Evolutionary conservation across 2,888 invertebrate species (phyloP).

Genomic region (Blastobasis adustella): DNA sequence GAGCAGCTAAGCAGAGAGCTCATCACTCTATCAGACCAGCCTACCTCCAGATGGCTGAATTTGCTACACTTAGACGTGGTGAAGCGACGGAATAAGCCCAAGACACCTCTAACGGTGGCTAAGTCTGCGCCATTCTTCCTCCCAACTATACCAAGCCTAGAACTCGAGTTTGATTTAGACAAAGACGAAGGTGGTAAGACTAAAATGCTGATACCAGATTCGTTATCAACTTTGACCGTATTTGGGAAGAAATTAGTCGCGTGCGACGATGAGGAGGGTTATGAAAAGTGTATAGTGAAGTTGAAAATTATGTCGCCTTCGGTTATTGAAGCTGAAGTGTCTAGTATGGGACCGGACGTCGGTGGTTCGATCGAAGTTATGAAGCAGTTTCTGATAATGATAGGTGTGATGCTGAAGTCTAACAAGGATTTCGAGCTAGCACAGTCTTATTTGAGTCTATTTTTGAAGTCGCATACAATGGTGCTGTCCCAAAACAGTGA

Average conservation of each 20-base stretch:
- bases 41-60: slow-evolving; percentile 94
- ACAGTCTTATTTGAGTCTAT: slow-evolving; percentile 91
- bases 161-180: slow-evolving; percentile 85
- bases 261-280: slow-evolving; percentile 67
- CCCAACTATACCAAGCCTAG: slow-evolving; percentile 89
- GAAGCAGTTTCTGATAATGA: slow-evolving; percentile 84
- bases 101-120: slow-evolving; percentile 85
- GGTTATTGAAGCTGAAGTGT: slow-evolving; percentile 90
- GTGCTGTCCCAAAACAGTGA: slow-evolving; percentile 71
- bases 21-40: slow-evolving; percentile 88
- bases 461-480: slow-evolving; percentile 86
- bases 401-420: slow-evolving; percentile 80
- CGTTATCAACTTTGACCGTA: slow-evolving; percentile 78
- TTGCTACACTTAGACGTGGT: slow-evolving; percentile 90
- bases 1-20: slow-evolving; percentile 85
- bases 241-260: slow-evolving; percentile 79
- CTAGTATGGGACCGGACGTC: slow-evolving; percentile 82
- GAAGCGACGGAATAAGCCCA: slow-evolving; percentile 92
- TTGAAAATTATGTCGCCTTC: slow-evolving; percentile 85
- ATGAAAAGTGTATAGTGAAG: slow-evolving; percentile 72
- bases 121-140: slow-evolving; percentile 97
- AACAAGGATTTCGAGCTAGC: slow-evolving; percentile 91
- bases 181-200: slow-evolving; percentile 52
- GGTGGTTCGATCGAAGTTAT: slow-evolving; percentile 83
- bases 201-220: slow-evolving; percentile 72